These are phyloP conservation scores for Rhinophrynus dorsalis DNA, from an alignment of 2,797 vertebrate genomes.

Conservation along the genomic window DNA sequence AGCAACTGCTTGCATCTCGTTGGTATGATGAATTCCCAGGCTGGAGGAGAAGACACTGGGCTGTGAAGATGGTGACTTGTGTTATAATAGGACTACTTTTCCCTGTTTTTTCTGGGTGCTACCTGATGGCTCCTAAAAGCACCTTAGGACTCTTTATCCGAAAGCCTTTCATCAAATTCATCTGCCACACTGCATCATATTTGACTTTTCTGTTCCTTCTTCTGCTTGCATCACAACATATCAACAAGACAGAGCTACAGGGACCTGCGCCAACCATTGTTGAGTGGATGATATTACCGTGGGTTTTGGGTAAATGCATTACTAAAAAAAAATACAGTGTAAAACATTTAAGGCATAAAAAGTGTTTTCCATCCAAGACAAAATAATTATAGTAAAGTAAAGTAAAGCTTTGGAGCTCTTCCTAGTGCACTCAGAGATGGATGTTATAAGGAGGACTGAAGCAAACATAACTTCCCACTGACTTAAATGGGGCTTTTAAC, in stretches of 20 bases:
- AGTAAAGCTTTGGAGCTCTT: too few relatives aligned
- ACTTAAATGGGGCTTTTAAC: too few relatives aligned
- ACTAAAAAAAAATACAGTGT: slow-evolving; percentile 69
- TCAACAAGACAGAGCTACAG: slow-evolving; percentile 76
- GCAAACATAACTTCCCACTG: too few relatives aligned
- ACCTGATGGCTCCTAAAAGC: slow-evolving; percentile 91
- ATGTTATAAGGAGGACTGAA: too few relatives aligned
- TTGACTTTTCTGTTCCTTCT: slow-evolving; percentile 95
- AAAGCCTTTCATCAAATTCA: slow-evolving; percentile 99
- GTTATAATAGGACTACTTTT: slow-evolving; percentile 92
- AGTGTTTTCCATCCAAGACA: slow-evolving; percentile 32
- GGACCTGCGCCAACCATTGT: slow-evolving; percentile 86
- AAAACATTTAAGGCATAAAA: slow-evolving; percentile 46
- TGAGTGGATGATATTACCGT: slow-evolving; percentile 98
- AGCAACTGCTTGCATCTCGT: slow-evolving; percentile 93
- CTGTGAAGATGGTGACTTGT: slow-evolving; percentile 88
- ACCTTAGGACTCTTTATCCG: slow-evolving; percentile 89
- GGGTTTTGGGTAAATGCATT: slow-evolving; percentile 94
- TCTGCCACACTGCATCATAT: slow-evolving; percentile 97
- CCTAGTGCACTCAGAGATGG: too few relatives aligned
- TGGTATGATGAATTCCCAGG: slow-evolving; percentile 97
- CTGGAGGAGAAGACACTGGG: slow-evolving; percentile 96
- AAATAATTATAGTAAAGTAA: too few relatives aligned
- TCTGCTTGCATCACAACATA: slow-evolving; percentile 91
- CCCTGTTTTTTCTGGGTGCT: slow-evolving; percentile 87